Evolutionary conservation across 2,113 vertebrate species (phyloP).

Genomic region (Spermophilus dauricus): DNA sequence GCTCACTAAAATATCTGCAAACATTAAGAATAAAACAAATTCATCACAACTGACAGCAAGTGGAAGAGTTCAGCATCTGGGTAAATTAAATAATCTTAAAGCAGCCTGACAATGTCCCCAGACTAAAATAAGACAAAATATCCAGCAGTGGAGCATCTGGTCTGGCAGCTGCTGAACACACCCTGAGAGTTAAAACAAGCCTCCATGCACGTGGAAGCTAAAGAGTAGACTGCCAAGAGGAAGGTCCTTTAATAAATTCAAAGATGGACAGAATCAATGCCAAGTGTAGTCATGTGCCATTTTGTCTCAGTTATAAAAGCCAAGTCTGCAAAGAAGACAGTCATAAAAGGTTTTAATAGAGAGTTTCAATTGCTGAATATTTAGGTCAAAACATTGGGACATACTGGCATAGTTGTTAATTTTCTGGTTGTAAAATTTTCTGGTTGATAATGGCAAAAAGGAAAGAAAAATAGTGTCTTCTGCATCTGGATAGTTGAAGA

Average conservation of each 20-base stretch:
- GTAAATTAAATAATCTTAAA: slow-evolving; percentile 71
- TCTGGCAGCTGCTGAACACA: slow-evolving; percentile 63
- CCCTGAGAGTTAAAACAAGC: slow-evolving; percentile 46
- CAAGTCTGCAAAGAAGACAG: slow-evolving; percentile 8
- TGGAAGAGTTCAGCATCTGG: slow-evolving; percentile 47
- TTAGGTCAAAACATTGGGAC: neutral
- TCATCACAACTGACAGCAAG: slow-evolving; percentile 67
- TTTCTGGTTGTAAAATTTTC: neutral
- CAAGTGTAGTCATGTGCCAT: slow-evolving; percentile 48
- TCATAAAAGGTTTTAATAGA: neutral
- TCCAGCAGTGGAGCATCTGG: slow-evolving; percentile 75
- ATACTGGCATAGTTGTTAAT: neutral
- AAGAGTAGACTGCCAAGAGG: slow-evolving; percentile 35
- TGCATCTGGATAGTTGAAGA: neutral
- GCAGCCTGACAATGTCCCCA: slow-evolving; percentile 62
- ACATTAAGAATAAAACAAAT: slow-evolving; percentile 57
- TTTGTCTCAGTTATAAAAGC: slow-evolving; percentile 73
- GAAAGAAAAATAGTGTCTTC: neutral
- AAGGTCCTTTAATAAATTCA: slow-evolving; percentile 49
- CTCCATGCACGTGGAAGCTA: neutral
- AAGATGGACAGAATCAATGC: slow-evolving; percentile 30
- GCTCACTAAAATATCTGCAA: slow-evolving; percentile 12
- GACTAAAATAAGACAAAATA: slow-evolving; percentile 72
- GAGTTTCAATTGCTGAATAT: neutral
- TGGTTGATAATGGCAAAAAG: neutral